Evolutionary conservation across 2,888 invertebrate species (phyloP).

Genomic region (Encarsia formosa): DNA sequence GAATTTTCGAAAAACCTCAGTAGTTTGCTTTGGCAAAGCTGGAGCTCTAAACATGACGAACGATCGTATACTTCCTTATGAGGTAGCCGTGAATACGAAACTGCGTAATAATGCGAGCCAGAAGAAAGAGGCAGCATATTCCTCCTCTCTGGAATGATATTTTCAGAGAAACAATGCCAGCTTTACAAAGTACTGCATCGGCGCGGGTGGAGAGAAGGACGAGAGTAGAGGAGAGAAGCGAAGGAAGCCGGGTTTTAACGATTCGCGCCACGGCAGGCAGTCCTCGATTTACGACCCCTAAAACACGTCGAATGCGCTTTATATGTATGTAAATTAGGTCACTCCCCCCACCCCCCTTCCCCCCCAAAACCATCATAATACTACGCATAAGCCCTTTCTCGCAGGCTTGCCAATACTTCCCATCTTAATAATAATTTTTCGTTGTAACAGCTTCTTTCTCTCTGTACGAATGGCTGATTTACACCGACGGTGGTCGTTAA

Average conservation of each 20-base stretch:
- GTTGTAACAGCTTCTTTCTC: too few relatives aligned
- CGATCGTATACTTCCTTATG: too few relatives aligned
- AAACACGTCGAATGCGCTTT: conserved; percentile 53
- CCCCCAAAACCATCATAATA: not conserved
- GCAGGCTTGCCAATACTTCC: too few relatives aligned
- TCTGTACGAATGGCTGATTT: conserved; percentile 3
- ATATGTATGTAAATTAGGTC: conserved; percentile 53
- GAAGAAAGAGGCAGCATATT: not conserved
- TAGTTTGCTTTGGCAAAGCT: too few relatives aligned
- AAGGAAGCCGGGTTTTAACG: conserved; percentile 52
- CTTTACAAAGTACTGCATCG: too few relatives aligned
- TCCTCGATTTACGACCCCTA: conserved; percentile 52
- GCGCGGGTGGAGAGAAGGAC: not conserved
- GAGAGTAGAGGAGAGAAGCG: conserved; percentile 35
- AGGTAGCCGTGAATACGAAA: too few relatives aligned
- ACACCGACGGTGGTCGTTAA: conserved; percentile 23
- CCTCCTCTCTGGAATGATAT: too few relatives aligned
- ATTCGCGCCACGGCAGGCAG: conserved; percentile 49
- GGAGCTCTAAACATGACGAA: too few relatives aligned
- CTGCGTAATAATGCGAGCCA: not conserved
- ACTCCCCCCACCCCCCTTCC: conserved; percentile 31
- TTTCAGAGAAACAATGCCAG: too few relatives aligned
- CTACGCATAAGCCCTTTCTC: not conserved
- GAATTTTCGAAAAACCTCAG: too few relatives aligned
- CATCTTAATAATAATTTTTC: too few relatives aligned